These are phyloP conservation scores for Pipistrellus pipistrellus DNA, from an alignment of 2,797 vertebrate genomes.

Conservation along the genomic window DNA sequence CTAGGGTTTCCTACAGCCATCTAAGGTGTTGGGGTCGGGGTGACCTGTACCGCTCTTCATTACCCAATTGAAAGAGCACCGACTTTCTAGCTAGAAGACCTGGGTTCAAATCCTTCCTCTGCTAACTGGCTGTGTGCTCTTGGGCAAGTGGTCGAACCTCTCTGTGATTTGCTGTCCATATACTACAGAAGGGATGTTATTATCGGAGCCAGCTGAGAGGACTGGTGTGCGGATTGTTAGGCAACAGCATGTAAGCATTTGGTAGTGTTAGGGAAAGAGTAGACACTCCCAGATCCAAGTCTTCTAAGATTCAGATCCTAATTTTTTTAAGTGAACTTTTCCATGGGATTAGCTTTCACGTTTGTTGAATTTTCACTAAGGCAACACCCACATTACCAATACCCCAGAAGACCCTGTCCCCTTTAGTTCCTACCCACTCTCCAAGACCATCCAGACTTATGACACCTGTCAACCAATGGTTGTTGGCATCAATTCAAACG, in stretches of 20 bases:
- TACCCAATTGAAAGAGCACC: not conserved
- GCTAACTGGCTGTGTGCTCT: not conserved
- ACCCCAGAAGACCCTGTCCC: not conserved
- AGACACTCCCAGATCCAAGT: not conserved
- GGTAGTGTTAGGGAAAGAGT: not conserved
- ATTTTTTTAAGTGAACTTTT: conserved; percentile 42
- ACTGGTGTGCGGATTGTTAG: not conserved
- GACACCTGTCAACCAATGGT: not conserved
- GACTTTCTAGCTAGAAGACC: not conserved
- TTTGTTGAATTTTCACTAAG: conserved; percentile 46
- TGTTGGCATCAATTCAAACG: not conserved
- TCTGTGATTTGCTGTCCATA: conserved; percentile 11
- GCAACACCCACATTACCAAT: not conserved
- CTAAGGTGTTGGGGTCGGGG: not conserved
- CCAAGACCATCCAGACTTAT: not conserved
- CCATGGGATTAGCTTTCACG: conserved; percentile 1
- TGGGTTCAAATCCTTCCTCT: not conserved
- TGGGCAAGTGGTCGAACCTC: not conserved
- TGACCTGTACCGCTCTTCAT: not conserved
- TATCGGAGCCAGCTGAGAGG: not conserved
- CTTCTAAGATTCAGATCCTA: conserved; percentile 24
- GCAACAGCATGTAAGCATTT: not conserved
- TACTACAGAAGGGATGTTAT: conserved; percentile 27
- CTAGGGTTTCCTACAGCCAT: not conserved
- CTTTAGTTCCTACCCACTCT: not conserved